A percentile compares a stretch with the other conserved stretches of the same genome.
Evolutionary conservation across 2,888 invertebrate genomes (phyloP).

Genomic region (Odontocolon sp.): DNA sequence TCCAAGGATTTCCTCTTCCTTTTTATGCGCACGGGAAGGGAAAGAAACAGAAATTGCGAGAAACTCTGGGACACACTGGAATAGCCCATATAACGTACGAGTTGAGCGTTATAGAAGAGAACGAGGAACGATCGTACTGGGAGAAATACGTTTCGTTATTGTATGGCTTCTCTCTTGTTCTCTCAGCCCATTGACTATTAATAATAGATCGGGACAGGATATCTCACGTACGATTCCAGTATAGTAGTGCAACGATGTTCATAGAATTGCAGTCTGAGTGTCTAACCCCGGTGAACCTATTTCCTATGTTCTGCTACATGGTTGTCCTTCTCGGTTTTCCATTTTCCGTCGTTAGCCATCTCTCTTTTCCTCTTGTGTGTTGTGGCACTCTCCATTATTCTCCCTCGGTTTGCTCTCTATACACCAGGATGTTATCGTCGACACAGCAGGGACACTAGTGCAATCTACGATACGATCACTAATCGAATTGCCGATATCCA

Average conservation of each 20-base stretch:
- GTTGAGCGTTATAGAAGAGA: neutral
- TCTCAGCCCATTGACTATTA: conserved; percentile 36
- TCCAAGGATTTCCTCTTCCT: neutral
- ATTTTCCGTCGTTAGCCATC: neutral
- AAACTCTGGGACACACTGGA: conserved; percentile 7
- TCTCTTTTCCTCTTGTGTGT: neutral
- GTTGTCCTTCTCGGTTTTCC: conserved; percentile 13
- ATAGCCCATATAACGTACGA: conserved; percentile 13
- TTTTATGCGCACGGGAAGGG: no score
- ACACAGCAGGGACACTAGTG: conserved; percentile 29
- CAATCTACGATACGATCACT: conserved; percentile 46
- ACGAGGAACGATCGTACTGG: conserved; percentile 3
- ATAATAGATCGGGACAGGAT: conserved; percentile 57
- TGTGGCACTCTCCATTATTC: conserved; percentile 18
- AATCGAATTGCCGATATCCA: conserved; percentile 55
- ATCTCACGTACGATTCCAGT: conserved; percentile 32
- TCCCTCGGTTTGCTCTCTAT: neutral
- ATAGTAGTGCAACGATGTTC: conserved; percentile 10
- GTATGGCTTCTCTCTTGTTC: conserved; percentile 11
- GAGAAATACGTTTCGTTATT: conserved; percentile 51
- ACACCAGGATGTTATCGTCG: conserved; percentile 14
- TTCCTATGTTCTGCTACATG: conserved; percentile 22
- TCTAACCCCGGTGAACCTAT: conserved; percentile 14
- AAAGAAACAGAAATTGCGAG: conserved; percentile 14
- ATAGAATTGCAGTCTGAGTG: conserved; percentile 6